A percentile compares a stretch with the other conserved stretches of the same genome.
Evolutionary conservation across 2,888 invertebrate genomes (phyloP).

Genomic region (Heliconius charithonia): DNA sequence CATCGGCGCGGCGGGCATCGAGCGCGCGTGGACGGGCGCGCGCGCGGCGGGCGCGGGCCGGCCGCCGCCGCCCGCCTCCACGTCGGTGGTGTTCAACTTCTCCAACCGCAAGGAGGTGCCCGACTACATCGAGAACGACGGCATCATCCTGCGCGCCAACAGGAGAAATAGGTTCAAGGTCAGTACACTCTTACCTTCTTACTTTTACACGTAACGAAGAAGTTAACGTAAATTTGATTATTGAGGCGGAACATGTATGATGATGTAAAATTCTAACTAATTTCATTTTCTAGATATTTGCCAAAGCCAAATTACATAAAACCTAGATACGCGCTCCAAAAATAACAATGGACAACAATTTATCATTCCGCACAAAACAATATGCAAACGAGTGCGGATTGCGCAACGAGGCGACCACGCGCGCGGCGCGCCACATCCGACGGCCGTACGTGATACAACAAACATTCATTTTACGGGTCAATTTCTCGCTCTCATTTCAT

Average conservation of each 20-base stretch:
- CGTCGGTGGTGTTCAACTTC: constrained; percentile 94
- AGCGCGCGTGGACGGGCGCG: constrained; percentile 70
- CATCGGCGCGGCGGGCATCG: constrained; percentile 65
- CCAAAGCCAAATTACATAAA: constrained; percentile 16
- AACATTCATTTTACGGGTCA: constrained; percentile 44
- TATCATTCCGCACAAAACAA: constrained; percentile 18
- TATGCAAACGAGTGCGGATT: constrained; percentile 22
- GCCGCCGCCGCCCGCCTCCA: constrained; percentile 76
- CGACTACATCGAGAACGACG: constrained; percentile 96
- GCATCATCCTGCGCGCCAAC: constrained; percentile 87
- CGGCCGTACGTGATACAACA: constrained; percentile 1
- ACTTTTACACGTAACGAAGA: not conserved
- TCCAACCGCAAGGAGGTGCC: constrained; percentile 93
- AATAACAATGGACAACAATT: constrained; percentile 11
- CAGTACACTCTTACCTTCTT: constrained; percentile 58
- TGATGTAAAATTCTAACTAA: no score
- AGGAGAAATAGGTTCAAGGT: constrained; percentile 90
- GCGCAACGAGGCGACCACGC: constrained; percentile 25
- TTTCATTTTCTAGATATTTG: not conserved
- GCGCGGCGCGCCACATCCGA: not conserved
- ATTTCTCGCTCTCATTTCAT: constrained; percentile 38
- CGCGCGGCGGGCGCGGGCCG: constrained; percentile 51
- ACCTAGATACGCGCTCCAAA: constrained; percentile 16
- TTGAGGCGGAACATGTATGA: not conserved
- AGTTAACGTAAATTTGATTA: not conserved